phyloP scores from a whole-genome alignment of 2,797 vertebrate species.

The Sciaenops ocellatus region DNA sequence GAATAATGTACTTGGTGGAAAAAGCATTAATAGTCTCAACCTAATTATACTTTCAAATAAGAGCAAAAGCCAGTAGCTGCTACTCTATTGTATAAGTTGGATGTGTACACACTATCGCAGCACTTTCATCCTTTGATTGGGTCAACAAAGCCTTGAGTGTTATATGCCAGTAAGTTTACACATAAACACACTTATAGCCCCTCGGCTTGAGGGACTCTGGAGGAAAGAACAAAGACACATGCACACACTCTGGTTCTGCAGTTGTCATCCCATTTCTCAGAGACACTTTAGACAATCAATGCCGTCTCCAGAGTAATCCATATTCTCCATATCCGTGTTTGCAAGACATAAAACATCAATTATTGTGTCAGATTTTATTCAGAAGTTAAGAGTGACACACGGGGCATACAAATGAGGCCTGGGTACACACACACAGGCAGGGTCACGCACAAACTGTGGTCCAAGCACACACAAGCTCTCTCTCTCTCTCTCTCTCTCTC shows the following conservation, averaged over 20 bases:
- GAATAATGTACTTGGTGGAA: constrained; percentile 34
- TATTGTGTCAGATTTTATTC: constrained; percentile 69
- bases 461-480: constrained; percentile 5
- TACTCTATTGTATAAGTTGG: constrained; percentile 33
- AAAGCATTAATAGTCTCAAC: constrained; percentile 30
- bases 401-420: constrained; percentile 58
- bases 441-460: constrained; percentile 4
- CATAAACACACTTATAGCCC: constrained; percentile 34
- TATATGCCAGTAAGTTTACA: constrained; percentile 48
- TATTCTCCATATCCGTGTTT: constrained; percentile 67
- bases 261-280: constrained; percentile 71
- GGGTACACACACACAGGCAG: constrained; percentile 9
- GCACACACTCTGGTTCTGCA: constrained; percentile 30
- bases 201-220: constrained; percentile 32
- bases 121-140: constrained; percentile 59
- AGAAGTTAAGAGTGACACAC: constrained; percentile 58
- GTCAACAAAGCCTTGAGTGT: constrained; percentile 47
- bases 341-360: constrained; percentile 72
- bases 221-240: constrained; percentile 48
- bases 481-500: background rate
- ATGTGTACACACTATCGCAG: constrained; percentile 33
- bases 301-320: constrained; percentile 62
- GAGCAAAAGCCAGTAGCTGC: constrained; percentile 1
- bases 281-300: constrained; percentile 72
- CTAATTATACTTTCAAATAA: constrained; percentile 60